Evolutionary conservation across 1,140 invertebrate genomes (phyloP).

Genomic region (Lamellibrachia luymesi): DNA sequence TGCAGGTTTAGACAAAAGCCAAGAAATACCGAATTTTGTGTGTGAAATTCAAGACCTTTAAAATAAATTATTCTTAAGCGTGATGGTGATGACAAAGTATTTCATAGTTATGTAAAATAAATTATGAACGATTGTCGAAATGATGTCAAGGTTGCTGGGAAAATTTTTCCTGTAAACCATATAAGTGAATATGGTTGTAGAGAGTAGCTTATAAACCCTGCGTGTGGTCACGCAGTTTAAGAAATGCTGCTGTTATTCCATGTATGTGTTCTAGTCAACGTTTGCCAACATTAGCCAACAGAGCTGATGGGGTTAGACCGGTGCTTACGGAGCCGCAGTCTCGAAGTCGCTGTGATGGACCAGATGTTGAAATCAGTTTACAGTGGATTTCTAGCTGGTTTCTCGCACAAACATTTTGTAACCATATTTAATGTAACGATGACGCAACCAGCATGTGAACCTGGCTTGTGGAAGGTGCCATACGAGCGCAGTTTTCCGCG

Average conservation of each 20-base stretch:
- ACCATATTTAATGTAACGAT: not conserved
- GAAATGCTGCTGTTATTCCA: not conserved
- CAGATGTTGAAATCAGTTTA: not conserved
- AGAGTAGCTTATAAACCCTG: not conserved
- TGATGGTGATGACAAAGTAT: not conserved
- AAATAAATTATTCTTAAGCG: not conserved
- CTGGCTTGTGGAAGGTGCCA: not conserved
- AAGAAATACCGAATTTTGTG: not conserved
- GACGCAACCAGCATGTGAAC: not conserved
- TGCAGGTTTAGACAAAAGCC: not conserved
- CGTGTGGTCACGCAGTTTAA: not conserved
- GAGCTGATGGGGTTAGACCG: not conserved
- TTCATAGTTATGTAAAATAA: not conserved
- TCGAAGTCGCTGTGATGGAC: not conserved
- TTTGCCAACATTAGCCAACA: not conserved
- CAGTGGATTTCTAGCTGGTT: not conserved
- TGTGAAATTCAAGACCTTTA: not conserved
- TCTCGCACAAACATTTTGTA: not conserved
- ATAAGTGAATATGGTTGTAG: not conserved
- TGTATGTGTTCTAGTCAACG: not conserved
- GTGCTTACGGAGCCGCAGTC: not conserved
- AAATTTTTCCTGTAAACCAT: not conserved
- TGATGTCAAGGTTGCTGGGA: not conserved
- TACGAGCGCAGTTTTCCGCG: not conserved
- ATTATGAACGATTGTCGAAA: not conserved